Conservation (phyloP, 2,113 vertebrate species). For the Thunnus maccoyii region DNA sequence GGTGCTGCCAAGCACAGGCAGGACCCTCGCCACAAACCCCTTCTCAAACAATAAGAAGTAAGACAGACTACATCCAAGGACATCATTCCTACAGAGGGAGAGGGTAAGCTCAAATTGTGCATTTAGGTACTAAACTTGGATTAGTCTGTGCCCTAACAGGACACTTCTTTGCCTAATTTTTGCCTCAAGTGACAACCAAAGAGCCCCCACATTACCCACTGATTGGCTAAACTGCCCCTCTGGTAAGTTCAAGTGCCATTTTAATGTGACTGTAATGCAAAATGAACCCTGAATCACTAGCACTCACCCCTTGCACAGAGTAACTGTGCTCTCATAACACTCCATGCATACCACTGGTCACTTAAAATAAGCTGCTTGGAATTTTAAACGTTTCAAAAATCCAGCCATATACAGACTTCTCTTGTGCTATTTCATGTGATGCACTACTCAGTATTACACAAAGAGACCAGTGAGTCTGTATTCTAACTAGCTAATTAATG, state of each 20-base stretch:
- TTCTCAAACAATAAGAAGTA: too few relatives aligned
- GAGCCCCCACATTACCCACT: too few relatives aligned
- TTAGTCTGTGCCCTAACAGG: too few relatives aligned
- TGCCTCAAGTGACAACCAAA: too few relatives aligned
- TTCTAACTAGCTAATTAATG: slow-evolving; percentile 52
- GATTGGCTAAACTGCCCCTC: neutral
- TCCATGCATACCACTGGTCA: neutral
- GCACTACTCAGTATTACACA: neutral
- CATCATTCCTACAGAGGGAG: too few relatives aligned
- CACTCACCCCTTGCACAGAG: too few relatives aligned
- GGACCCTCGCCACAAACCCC: too few relatives aligned
- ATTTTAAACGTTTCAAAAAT: neutral
- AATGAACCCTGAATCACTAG: neutral
- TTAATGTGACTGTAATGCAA: slow-evolving; percentile 5
- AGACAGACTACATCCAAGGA: too few relatives aligned
- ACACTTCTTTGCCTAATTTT: too few relatives aligned
- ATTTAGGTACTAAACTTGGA: too few relatives aligned
- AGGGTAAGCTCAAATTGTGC: too few relatives aligned
- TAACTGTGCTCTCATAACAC: neutral
- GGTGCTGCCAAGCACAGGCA: too few relatives aligned
- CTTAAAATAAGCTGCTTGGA: neutral
- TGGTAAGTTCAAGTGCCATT: neutral
- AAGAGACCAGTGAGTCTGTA: slow-evolving; percentile 14
- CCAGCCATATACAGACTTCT: neutral
- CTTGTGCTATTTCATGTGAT: slow-evolving; percentile 12